phyloP scores from a whole-genome alignment of 2,113 vertebrate species.

The Elephantulus edwardii region DNA sequence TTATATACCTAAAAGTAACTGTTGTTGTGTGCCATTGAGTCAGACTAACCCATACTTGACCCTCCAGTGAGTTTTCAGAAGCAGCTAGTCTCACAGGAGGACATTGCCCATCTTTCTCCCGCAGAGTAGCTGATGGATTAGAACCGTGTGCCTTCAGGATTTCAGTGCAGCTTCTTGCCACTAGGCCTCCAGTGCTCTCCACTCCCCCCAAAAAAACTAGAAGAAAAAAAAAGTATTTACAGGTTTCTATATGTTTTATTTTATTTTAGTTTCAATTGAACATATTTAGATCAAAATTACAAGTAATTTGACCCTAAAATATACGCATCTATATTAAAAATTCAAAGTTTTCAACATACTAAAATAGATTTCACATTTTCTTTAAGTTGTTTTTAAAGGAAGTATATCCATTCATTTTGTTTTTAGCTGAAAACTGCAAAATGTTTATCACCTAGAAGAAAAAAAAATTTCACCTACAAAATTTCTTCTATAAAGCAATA shows the following conservation, averaged over 20 bases:
- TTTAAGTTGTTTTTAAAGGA: not conserved
- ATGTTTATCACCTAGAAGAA: conserved; percentile 17
- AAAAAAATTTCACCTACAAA: not conserved
- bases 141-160: no score
- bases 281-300: conserved; percentile 27
- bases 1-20: conserved; percentile 58
- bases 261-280: conserved; percentile 36
- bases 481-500: conserved; percentile 22
- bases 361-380: conserved; percentile 27
- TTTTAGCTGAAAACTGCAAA: conserved; percentile 19
- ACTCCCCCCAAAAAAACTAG: no score
- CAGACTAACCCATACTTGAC: no score
- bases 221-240: not conserved
- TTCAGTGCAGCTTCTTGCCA: no score
- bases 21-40: no score
- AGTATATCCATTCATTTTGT: not conserved
- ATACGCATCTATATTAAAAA: conserved; percentile 33
- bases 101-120: no score
- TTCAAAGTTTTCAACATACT: conserved; percentile 40
- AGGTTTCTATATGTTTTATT: conserved; percentile 24
- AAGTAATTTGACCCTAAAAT: conserved; percentile 40
- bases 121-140: no score
- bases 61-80: no score
- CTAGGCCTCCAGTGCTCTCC: no score
- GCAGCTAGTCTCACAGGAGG: no score